Evolutionary conservation across 2,888 invertebrate species (phyloP), one percentile per base, ranked within the genome.

Genomic region (Eulithis testata): DNA sequence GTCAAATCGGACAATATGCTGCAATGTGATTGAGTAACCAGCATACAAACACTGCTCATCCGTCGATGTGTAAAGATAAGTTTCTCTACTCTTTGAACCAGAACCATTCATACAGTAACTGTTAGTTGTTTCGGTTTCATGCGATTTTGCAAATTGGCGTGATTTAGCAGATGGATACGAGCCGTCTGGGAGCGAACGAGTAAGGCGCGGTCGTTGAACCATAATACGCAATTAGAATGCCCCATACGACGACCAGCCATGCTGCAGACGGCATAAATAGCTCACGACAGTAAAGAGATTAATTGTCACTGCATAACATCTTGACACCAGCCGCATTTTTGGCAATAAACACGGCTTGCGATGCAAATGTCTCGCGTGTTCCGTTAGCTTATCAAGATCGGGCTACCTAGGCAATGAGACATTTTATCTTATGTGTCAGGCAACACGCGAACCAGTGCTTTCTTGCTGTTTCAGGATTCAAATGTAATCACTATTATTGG

Each of bases 151-250:
- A 86, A 89, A 88, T 89, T 87, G 83, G 83, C 83, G 80, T 82
- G 66, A 60, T 67, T 63, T 67, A 85, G 85, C 83, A 82, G 78
- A 78, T 79, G 72, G 76, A 77, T 81, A 80, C 76, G 80, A 76
- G 78, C 76, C 79, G 84, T 84, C 85, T 84, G 83, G 79, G 80
- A 83, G 80, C 80, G 73, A 77, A 47, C 60, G 79, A 76, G 82
- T 79, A 80, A 77, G 78, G 75, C 78, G 83, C 85, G 91, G 87
- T 88, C 91, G 74, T 87, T 89, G 91, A 90, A 86, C 92, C 88
- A 87, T 89, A 88, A 89, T 89, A 90, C 91, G 86, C 89, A 91
- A 92, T 91, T 92, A 91, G 91, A 90, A 91, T 93, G 89, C 90
- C 87, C 91, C 89, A 89, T 90, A 87, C 91, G 85, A 83, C 80